Evolutionary conservation across 2,797 vertebrate species (phyloP), one percentile per base, ranked within the genome.

Genomic region (Garrulus glandarius): DNA sequence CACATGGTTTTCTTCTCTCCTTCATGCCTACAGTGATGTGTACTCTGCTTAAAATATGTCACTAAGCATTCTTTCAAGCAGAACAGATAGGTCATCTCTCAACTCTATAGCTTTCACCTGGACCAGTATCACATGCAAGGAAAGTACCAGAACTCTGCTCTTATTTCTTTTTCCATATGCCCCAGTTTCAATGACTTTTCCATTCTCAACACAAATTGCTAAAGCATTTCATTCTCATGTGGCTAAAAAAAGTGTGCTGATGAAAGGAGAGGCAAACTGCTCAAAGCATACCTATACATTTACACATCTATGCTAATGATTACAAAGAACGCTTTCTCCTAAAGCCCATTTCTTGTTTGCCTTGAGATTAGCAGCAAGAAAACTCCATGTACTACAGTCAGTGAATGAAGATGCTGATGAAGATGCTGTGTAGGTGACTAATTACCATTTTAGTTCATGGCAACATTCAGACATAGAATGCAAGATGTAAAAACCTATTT

Each of bases 401-500:
- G 78, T 72, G 83, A 97, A 93, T 59, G 87, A 93, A 93, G 87
- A 94, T 65, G 84, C 56, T 79, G 52, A 94, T 59, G 85, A 93
- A 93, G 93, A 95, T 68, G 88, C 37, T 83, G 71, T 0, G 49
- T 91, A 92, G 96, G 88, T 96, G 88, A 96, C 97, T 94, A 94
- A 95, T 96, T 91, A 87, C 67, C 72, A 88, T 81, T 57, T 91
- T 93, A 90, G 89, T 90, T 94, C 71, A 81, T 69, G 61, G 44
- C 8, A 2, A 81, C 55, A 83, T 89, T 89, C 68, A 36, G 75
- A 78, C 82, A 76, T 13, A 59, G 53, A 86, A 20, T 19, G 77
- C 74, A 79, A 89, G 63, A 93, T 12, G 2, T 71, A 76, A 76
- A 90, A 87, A 90, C 34, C 63, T 60, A 86, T 57, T 93, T 67